phyloP scores from a whole-genome alignment of 2,113 vertebrate genomes.

The Polyodon spathula region DNA sequence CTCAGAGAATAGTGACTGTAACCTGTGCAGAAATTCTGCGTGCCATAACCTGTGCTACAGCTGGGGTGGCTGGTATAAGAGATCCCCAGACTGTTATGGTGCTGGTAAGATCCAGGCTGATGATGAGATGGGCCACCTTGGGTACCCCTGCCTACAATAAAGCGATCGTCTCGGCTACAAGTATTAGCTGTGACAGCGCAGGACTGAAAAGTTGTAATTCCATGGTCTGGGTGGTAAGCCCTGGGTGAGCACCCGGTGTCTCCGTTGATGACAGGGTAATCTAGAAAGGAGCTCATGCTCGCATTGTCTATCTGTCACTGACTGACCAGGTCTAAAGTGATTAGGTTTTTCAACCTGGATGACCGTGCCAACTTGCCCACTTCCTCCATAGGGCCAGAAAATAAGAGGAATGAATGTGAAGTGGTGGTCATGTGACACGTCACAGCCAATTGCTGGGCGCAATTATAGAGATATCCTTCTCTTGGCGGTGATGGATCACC shows the following conservation, averaged over 20 bases:
- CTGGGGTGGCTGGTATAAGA: conserved; percentile 72
- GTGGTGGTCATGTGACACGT: conserved; percentile 67
- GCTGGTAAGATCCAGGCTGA: conserved; percentile 74
- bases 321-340: conserved; percentile 64
- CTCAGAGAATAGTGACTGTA: conserved; percentile 79
- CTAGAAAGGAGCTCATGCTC: conserved; percentile 94
- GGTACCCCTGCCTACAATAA: conserved; percentile 73
- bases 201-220: conserved; percentile 92
- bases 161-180: conserved; percentile 80
- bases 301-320: conserved; percentile 70
- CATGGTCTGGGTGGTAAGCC: conserved; percentile 82
- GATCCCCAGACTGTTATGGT: conserved; percentile 67
- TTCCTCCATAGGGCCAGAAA: conserved; percentile 68
- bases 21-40: conserved; percentile 75
- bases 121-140: conserved; percentile 67
- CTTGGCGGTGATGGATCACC: conserved; percentile 74
- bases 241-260: conserved; percentile 73
- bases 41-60: conserved; percentile 69
- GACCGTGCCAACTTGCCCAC: conserved; percentile 86
- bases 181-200: conserved; percentile 80
- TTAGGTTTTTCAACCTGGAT: conserved; percentile 52
- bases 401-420: conserved; percentile 83
- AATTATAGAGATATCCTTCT: conserved; percentile 69
- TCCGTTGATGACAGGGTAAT: conserved; percentile 79
- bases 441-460: conserved; percentile 73